phyloP scores from a whole-genome alignment of 1,140 invertebrate genomes.

The Magallana angulata region DNA sequence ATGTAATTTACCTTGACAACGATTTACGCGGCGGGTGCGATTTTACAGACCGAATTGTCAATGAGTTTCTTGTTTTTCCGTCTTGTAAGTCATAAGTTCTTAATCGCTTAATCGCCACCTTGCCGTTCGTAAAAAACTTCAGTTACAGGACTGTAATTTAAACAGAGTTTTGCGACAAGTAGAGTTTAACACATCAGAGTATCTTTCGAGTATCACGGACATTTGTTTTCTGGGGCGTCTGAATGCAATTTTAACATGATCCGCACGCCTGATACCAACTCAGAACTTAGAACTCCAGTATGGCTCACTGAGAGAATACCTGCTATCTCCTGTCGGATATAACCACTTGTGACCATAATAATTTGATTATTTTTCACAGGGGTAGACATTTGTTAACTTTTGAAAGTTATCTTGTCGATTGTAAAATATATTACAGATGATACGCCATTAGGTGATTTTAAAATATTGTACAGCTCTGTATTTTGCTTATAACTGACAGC shows the following conservation, averaged over 20 bases:
- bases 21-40: neutral
- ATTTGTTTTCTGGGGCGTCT: neutral
- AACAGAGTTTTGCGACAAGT: neutral
- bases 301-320: too few species aligned
- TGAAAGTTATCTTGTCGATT: too few species aligned
- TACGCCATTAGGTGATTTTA: too few species aligned
- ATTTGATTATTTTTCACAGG: too few species aligned
- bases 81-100: neutral
- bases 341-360: too few species aligned
- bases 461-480: too few species aligned
- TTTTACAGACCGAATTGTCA: neutral
- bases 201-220: neutral
- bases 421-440: too few species aligned
- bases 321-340: too few species aligned
- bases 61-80: neutral
- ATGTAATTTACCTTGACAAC: neutral
- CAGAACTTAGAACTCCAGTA: neutral
- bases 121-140: too few species aligned
- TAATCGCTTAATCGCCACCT: neutral
- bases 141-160: too few species aligned
- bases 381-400: too few species aligned
- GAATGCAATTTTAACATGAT: neutral
- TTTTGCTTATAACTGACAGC: too few species aligned
- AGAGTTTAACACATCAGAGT: neutral
- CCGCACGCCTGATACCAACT: neutral